Evolutionary conservation across 2,888 invertebrate genomes (phyloP), one percentile per base, ranked within the genome.

Genomic region (Meteorus colon): DNA sequence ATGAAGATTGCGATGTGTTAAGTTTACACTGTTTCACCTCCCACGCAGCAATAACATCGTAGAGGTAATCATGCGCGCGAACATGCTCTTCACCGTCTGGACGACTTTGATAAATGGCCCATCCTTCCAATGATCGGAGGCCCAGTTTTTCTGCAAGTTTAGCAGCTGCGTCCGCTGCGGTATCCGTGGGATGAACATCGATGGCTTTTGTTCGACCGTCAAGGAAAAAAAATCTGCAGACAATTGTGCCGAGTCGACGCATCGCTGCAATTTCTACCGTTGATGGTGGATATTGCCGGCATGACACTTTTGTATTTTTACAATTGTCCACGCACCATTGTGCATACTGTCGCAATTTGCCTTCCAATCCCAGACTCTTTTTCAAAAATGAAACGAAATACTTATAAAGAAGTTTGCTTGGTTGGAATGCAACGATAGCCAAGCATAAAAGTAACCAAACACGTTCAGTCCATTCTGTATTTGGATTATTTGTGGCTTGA

Each of bases 321-420:
- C 97, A 96, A 91, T 98, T 97, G 86, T 97, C 97, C 73, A 97
- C 92, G 87, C 97, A 97, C 96, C 97, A 97, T 89, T 97, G 96
- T 12, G 97, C 97, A 87, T 97, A 97, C 89, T 97, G 97, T 8
- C 93, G 91, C 29, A 95, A 90, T 84, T 93, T 93, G 5, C 94
- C 94, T 67, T 94, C 94, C 71, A 92, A 90, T n/a, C 92, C 91
- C 31, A 94, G 86, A 87, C 93, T 94, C 87, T 94, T 94, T 84
- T 93, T 93, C 69, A 96, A 90, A 87, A 95, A 96, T 19, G 94
- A 94, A 41, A 95, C 92, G 82, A 95, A 94, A 90, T 96, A 96
- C 86, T 96, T 95, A 85, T 94, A 93, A 10, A 97, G 91, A 0
- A 95, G 91, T 89, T 96, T 96, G 81, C 95, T 94, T 0, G 98